Evolutionary conservation across 2,797 vertebrate genomes (phyloP).

Genomic region (Acridotheres tristis): DNA sequence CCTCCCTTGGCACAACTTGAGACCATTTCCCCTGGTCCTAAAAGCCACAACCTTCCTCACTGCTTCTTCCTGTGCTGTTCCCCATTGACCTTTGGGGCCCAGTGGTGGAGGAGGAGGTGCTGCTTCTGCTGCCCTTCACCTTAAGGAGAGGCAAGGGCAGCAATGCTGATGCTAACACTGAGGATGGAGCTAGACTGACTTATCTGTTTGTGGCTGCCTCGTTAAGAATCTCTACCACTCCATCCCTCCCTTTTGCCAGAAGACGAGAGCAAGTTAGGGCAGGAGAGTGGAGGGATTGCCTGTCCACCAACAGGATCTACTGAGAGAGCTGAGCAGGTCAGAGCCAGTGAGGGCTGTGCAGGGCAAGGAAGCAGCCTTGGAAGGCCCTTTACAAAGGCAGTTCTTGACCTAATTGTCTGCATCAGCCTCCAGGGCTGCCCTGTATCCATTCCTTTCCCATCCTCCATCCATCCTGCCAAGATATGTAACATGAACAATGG

Average conservation of each 20-base stretch:
- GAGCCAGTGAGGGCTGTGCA: not conserved
- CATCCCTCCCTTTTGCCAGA: not conserved
- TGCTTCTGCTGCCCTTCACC: not conserved
- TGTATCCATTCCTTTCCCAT: not conserved
- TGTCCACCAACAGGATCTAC: not conserved
- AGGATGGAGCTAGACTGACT: not conserved
- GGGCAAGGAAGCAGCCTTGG: not conserved
- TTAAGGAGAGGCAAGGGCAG: not conserved
- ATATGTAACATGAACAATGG: not conserved
- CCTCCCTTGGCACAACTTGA: not conserved
- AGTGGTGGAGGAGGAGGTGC: not conserved
- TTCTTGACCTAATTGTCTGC: not conserved
- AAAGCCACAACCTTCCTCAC: not conserved
- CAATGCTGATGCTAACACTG: not conserved
- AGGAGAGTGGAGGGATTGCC: not conserved
- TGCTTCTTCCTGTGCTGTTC: not conserved
- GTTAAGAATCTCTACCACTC: not conserved
- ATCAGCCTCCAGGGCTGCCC: not conserved
- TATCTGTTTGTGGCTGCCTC: not conserved
- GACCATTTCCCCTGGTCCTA: not conserved
- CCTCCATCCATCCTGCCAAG: not conserved
- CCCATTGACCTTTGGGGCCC: fast-evolving
- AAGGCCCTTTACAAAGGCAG: not conserved
- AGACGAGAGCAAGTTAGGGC: not conserved
- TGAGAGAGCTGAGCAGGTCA: not conserved